Percentiles rank a stretch among this genome's conserved stretches.
phyloP scores from a whole-genome alignment of 2,113 vertebrate species.

The Propithecus coquereli region DNA sequence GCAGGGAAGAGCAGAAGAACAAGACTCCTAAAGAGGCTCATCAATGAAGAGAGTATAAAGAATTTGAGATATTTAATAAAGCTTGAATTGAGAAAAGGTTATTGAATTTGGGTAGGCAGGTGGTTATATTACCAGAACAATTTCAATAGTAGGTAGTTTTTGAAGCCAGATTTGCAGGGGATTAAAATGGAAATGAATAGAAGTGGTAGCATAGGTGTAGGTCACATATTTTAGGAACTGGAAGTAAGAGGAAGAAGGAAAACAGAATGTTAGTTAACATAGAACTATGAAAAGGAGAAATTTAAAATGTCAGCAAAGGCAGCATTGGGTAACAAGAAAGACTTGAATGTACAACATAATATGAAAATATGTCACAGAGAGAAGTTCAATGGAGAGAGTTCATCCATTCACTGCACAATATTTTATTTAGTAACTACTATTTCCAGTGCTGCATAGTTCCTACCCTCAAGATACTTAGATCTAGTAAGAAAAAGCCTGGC shows the following conservation, averaged over 20 bases:
- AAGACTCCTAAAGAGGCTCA: background rate
- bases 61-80: slow-evolving; percentile 55
- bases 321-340: background rate
- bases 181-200: slow-evolving; percentile 50
- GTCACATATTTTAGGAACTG: background rate
- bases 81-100: slow-evolving; percentile 50
- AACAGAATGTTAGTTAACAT: background rate
- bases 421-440: background rate
- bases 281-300: background rate
- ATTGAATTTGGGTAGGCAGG: slow-evolving; percentile 59
- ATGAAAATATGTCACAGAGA: background rate
- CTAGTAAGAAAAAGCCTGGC: background rate
- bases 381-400: background rate
- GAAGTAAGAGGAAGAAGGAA: background rate
- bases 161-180: slow-evolving; percentile 1
- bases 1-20: background rate
- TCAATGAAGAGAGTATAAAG: slow-evolving; percentile 49
- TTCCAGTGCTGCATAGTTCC: too few relatives aligned
- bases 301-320: background rate
- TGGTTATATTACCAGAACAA: slow-evolving; percentile 60
- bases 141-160: background rate
- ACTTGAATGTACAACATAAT: background rate
- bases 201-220: background rate
- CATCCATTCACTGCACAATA: background rate
- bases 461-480: background rate